Percentiles rank a stretch among this genome's conserved stretches.
phyloP scores from a whole-genome alignment of 2,797 vertebrate species.

The Acrossocheilus fasciatus region DNA sequence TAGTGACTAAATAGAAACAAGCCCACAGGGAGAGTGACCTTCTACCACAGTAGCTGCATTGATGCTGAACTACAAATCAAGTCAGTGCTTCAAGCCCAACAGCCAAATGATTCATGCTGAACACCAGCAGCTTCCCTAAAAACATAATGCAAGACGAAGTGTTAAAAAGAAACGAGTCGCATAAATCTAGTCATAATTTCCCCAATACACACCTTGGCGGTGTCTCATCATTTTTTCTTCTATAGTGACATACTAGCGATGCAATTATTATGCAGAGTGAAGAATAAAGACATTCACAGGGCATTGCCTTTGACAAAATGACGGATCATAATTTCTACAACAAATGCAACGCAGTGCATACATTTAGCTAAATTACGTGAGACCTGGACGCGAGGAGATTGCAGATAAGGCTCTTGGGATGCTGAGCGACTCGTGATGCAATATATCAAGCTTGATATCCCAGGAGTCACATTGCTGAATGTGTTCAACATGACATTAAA shows the following conservation, averaged over 20 bases:
- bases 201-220: conserved; percentile 5
- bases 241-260: background rate
- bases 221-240: background rate
- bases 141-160: conserved; percentile 27
- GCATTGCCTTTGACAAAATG: background rate
- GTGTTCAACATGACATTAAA: background rate
- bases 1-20: background rate
- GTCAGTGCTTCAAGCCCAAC: conserved; percentile 5
- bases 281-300: conserved; percentile 25
- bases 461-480: background rate
- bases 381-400: conserved; percentile 27
- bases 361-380: conserved; percentile 33
- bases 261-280: background rate
- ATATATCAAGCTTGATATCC: conserved; percentile 16
- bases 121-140: conserved; percentile 24
- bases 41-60: conserved; percentile 1
- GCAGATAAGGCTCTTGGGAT: conserved; percentile 13
- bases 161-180: conserved; percentile 24
- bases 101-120: conserved; percentile 41
- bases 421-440: background rate
- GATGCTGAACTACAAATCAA: conserved; percentile 18
- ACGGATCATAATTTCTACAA: conserved; percentile 26
- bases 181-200: conserved; percentile 9
- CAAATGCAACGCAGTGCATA: conserved; percentile 17
- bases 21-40: conserved; percentile 9